A percentile compares a stretch with the other conserved stretches of the same genome.
phyloP scores from a whole-genome alignment of 2,797 vertebrate species.

The Oophaga sylvatica region DNA sequence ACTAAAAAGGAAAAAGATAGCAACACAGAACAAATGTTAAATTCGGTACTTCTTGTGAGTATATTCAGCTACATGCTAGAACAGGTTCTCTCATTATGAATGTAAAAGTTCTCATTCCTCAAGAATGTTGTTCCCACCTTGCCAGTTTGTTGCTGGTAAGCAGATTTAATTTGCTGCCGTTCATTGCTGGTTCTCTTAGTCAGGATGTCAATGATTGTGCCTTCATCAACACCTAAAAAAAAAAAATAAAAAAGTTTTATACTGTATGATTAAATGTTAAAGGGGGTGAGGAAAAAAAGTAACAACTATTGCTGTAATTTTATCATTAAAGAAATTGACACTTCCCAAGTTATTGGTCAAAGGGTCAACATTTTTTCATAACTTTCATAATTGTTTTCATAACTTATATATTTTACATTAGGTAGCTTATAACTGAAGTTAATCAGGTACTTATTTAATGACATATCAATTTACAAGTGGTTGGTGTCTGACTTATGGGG shows the following conservation, averaged over 20 bases:
- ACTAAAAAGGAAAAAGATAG: slow-evolving; percentile 67
- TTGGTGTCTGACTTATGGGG: too few relatives aligned
- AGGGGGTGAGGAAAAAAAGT: too few relatives aligned
- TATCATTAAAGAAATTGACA: too few relatives aligned
- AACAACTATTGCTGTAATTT: too few relatives aligned
- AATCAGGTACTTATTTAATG: too few relatives aligned
- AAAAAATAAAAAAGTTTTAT: neutral
- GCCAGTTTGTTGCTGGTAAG: slow-evolving; percentile 84
- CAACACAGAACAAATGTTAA: neutral
- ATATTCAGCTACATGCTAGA: neutral
- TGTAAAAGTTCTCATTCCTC: too few relatives aligned
- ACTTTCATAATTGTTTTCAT: too few relatives aligned
- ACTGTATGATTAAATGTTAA: too few relatives aligned
- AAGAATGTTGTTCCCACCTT: slow-evolving; percentile 80
- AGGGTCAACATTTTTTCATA: too few relatives aligned
- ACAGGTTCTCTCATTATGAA: neutral
- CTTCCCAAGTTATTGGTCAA: too few relatives aligned
- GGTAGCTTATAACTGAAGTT: too few relatives aligned
- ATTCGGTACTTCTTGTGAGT: neutral
- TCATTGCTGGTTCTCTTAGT: slow-evolving; percentile 89
- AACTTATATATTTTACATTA: neutral
- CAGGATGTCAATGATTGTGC: slow-evolving; percentile 88
- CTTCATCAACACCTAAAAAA: slow-evolving; percentile 91
- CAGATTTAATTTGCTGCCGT: slow-evolving; percentile 89
- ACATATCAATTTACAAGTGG: too few relatives aligned